These are phyloP conservation scores for Drosophila demipolita DNA, from an alignment of 2,888 invertebrate genomes.

Conservation along the genomic window DNA sequence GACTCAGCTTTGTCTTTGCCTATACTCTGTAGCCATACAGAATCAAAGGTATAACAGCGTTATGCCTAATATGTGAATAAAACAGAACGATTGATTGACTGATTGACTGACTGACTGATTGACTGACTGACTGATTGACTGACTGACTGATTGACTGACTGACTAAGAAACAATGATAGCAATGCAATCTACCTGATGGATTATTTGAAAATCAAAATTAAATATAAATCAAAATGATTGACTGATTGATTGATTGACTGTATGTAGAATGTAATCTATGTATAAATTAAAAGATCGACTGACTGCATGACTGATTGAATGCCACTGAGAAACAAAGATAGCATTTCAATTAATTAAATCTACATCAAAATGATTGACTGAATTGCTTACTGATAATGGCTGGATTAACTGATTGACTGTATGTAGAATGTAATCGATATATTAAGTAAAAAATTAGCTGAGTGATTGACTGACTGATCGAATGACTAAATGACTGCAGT, in stretches of 20 bases:
- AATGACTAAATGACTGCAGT: no score
- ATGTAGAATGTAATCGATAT: background rate
- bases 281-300: background rate
- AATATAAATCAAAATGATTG: background rate
- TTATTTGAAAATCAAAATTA: background rate
- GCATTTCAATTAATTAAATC: background rate
- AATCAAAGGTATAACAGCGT: background rate
- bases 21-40: background rate
- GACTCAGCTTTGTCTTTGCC: constrained; percentile 32
- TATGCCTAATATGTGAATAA: background rate
- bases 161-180: no score
- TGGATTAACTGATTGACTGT: background rate
- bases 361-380: background rate
- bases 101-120: background rate
- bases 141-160: background rate
- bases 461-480: background rate
- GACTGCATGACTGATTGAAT: background rate
- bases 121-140: background rate
- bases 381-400: background rate
- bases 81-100: background rate
- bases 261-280: background rate
- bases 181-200: background rate
- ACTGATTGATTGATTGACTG: background rate
- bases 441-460: background rate
- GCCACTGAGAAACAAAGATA: background rate